Base-by-base conservation (phyloP, 2,888 invertebrate species). In the Synergus gifuensis region DNA sequence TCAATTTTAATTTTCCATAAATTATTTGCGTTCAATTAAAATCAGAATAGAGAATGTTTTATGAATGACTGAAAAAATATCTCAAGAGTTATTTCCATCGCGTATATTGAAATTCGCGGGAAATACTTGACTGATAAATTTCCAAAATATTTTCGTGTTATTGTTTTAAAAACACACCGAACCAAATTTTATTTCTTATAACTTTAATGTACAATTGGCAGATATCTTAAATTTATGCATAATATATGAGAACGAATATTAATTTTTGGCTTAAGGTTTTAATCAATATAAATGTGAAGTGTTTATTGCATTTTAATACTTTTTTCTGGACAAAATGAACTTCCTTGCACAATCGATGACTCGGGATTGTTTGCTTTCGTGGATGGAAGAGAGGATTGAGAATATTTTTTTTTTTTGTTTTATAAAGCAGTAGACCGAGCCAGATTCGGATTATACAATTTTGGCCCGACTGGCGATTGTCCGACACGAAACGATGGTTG, bases 401-500 rank as follows among this genome's bases (percentile, higher is more conserved):
- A 69, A 69, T 46, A 5, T 42, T 66, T 42, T 69, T 69, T 69
- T 69, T 28, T 49, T 69, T 58, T 49, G 16, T 16, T 79, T 77
- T 77, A 46, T 63, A 66, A 81, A 76, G 78, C 63, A 76, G 76
- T 63, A 76, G 63, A 78, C 62, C 77, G 76, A 81, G 80, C 80
- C 79, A 81, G 81, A 83, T 83, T 69, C 62, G 80, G 84, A 84
- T 84, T 83, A 84, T 82, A 83, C 79, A 83, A 83, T 84, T 84
- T 84, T 85, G 82, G 82, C 80, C 76, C 73, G 54, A 73, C 80
- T 67, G 77, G 81, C 82, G 79, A 82, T 82, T 79, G 78, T 82
- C 78, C 77, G 64, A 81, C 81, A 79, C 76, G 79, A 80, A 78
- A 80, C 83, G 79, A 78, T 77, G 78, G 69, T 54, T 73, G 79